phyloP scores from a whole-genome alignment of 2,888 invertebrate genomes.

The Ichneumon xanthorius region DNA sequence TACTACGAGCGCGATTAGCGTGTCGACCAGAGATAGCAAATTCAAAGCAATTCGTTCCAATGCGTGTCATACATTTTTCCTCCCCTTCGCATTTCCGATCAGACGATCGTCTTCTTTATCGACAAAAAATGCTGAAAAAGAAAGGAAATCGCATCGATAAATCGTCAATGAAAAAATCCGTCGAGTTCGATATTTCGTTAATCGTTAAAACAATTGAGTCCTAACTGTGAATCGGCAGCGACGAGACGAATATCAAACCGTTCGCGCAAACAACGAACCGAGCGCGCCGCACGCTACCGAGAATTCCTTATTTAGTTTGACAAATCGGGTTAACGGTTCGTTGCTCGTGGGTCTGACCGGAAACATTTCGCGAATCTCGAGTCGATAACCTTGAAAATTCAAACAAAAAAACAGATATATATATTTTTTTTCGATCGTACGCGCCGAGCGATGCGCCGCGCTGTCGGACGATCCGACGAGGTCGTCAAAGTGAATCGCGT shows the following conservation, averaged over 20 bases:
- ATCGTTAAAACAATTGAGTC: background rate
- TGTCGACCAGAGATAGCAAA: background rate
- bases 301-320: slow-evolving; percentile 17
- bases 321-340: slow-evolving; percentile 54
- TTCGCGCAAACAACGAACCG: background rate
- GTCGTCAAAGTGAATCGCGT: too few species aligned
- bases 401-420: background rate
- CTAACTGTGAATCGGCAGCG: too few species aligned
- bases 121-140: background rate
- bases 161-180: background rate
- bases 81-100: background rate
- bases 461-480: background rate
- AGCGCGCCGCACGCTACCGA: background rate
- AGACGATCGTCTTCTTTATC: background rate
- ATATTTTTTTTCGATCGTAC: background rate
- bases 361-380: slow-evolving; percentile 37
- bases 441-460: background rate
- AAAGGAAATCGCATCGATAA: background rate
- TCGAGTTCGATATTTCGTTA: background rate
- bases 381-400: slow-evolving; percentile 53
- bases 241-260: background rate
- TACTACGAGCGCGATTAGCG: background rate
- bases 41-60: background rate
- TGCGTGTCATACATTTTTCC: background rate
- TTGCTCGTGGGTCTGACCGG: slow-evolving; percentile 20